phyloP scores from a whole-genome alignment of 2,888 invertebrate species.

The Pollenia amentaria region DNA sequence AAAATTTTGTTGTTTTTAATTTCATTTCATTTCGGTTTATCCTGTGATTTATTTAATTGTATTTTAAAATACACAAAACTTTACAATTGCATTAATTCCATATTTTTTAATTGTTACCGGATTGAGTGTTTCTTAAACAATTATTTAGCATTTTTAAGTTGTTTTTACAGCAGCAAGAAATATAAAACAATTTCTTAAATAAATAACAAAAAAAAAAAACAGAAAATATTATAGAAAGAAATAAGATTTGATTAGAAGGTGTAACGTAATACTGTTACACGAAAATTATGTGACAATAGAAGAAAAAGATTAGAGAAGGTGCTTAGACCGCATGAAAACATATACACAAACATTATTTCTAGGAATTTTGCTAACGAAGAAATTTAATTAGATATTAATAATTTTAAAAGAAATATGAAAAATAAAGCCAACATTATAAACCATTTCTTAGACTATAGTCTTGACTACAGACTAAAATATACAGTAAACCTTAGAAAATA shows the following conservation, averaged over 20 bases:
- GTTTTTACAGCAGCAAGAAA: conserved; percentile 69
- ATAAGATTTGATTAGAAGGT: conserved; percentile 64
- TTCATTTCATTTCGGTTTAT: conserved; percentile 25
- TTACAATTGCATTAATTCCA: conserved; percentile 26
- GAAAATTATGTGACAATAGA: conserved; percentile 20
- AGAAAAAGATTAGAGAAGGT: conserved; percentile 56
- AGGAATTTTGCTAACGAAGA: background rate
- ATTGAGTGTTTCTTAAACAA: conserved; percentile 33
- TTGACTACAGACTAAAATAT: no score
- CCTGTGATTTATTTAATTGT: conserved; percentile 61
- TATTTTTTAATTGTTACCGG: conserved; percentile 31
- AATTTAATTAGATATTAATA: background rate
- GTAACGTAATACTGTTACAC: conserved; percentile 57
- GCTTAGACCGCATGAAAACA: conserved; percentile 26
- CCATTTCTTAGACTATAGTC: no score
- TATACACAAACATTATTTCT: conserved; percentile 10
- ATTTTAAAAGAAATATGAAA: background rate
- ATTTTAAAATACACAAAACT: conserved; percentile 70
- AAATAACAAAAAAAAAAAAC: conserved; percentile 3
- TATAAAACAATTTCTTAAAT: conserved; percentile 54
- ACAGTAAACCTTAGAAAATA: no score
- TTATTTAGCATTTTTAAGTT: conserved; percentile 64
- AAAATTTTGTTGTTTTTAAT: conserved; percentile 30
- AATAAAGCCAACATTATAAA: background rate
- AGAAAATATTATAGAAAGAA: conserved; percentile 21